Evolutionary conservation across 2,888 invertebrate species (phyloP).

Genomic region (Drosophila infuscata): DNA sequence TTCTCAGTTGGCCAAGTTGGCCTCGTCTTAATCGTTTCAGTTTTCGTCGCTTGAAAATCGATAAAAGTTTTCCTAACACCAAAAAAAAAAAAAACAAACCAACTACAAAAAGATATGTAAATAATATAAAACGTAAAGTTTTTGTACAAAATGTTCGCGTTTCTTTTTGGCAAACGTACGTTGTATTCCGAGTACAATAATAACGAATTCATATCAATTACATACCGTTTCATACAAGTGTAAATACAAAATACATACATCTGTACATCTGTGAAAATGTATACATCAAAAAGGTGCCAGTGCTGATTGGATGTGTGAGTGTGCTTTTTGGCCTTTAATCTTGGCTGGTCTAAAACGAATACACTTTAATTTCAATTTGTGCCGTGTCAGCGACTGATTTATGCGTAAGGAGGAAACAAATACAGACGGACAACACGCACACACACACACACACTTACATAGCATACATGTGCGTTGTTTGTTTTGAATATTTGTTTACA

Average conservation of each 20-base stretch:
- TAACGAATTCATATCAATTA: slow-evolving; percentile 29
- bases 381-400: slow-evolving; percentile 6
- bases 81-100: background rate
- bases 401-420: slow-evolving; percentile 8
- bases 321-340: slow-evolving; percentile 1
- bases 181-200: slow-evolving; percentile 25
- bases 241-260: slow-evolving; percentile 37
- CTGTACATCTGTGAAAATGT: slow-evolving; percentile 12
- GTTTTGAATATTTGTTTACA: slow-evolving; percentile 46
- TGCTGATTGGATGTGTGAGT: slow-evolving; percentile 17
- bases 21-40: background rate
- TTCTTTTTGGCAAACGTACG: slow-evolving; percentile 36
- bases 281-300: slow-evolving; percentile 23
- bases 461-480: slow-evolving; percentile 32
- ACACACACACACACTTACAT: slow-evolving; percentile 15
- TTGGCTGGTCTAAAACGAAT: slow-evolving; percentile 11
- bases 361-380: slow-evolving; percentile 19
- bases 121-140: slow-evolving; percentile 21
- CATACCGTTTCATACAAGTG: slow-evolving; percentile 39
- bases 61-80: slow-evolving; percentile 32
- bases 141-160: slow-evolving; percentile 48
- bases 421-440: background rate
- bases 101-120: slow-evolving; percentile 13
- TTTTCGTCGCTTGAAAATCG: slow-evolving; percentile 41
- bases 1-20: background rate